phyloP scores from a whole-genome alignment of 2,113 vertebrate genomes.

The Bubo scandiacus region DNA sequence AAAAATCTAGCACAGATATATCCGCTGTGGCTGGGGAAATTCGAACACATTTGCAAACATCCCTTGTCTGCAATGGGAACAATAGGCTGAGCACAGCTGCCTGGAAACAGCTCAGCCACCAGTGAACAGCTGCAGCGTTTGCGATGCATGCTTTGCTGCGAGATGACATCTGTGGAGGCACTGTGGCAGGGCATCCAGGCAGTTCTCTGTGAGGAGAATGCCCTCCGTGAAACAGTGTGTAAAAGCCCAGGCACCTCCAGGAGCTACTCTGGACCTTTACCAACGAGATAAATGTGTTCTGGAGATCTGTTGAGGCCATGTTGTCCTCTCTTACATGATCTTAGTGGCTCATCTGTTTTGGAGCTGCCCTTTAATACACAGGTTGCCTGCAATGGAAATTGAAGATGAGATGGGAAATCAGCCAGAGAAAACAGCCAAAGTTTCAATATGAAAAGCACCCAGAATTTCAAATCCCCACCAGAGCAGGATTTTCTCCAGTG shows the following conservation, averaged over 20 bases:
- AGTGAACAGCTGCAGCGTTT: constrained; percentile 11
- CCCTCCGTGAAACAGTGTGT: accelerated
- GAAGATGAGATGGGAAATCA: neutral
- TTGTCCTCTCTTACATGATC: accelerated
- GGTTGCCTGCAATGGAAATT: neutral
- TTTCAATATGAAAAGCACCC: neutral
- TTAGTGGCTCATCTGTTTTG: neutral
- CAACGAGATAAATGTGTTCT: neutral
- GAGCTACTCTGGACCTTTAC: neutral
- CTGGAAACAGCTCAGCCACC: neutral
- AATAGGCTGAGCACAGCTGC: constrained; percentile 36
- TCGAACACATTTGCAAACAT: neutral
- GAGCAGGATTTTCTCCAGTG: neutral
- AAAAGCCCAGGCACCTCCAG: neutral
- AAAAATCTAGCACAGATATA: neutral
- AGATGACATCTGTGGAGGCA: neutral
- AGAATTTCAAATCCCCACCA: neutral
- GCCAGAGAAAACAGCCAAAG: neutral
- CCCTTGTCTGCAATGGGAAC: neutral
- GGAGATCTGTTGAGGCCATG: neutral
- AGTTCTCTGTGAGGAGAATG: neutral
- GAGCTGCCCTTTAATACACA: neutral
- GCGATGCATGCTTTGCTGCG: neutral
- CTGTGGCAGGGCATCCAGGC: neutral
- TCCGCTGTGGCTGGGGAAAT: neutral